Conservation (phyloP, 2,888 invertebrate species). For the Apocheima hispidaria region DNA sequence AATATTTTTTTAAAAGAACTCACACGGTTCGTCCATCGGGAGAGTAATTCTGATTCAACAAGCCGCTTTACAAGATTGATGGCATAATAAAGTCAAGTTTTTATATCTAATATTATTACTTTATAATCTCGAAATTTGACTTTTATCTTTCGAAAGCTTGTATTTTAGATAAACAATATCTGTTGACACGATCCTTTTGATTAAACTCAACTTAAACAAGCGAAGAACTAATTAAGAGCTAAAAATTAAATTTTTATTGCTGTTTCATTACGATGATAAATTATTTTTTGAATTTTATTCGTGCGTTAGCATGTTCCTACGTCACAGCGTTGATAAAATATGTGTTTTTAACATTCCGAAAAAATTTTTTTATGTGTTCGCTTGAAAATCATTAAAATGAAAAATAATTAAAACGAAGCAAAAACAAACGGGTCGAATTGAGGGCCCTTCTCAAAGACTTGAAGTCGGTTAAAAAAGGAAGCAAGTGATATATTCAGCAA, state of each 20-base stretch:
- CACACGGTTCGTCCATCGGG: slow-evolving; percentile 61
- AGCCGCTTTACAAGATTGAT: slow-evolving; percentile 79
- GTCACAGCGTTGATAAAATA: slow-evolving; percentile 53
- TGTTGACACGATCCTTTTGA: slow-evolving; percentile 75
- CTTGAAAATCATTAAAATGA: too few relatives aligned
- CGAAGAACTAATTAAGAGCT: slow-evolving; percentile 44
- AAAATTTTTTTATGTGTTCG: slow-evolving; percentile 32
- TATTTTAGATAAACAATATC: slow-evolving; percentile 76
- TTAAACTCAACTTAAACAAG: slow-evolving; percentile 63
- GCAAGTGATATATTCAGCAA: too few relatives aligned
- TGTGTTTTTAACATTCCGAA: neutral
- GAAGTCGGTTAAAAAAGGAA: too few relatives aligned
- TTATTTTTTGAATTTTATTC: slow-evolving; percentile 24
- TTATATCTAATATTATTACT: slow-evolving; percentile 78
- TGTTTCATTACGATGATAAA: slow-evolving; percentile 13
- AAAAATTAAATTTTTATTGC: slow-evolving; percentile 26
- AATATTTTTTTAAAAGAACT: slow-evolving; percentile 60
- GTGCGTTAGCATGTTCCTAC: slow-evolving; percentile 22
- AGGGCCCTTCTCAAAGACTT: too few relatives aligned
- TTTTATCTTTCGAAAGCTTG: slow-evolving; percentile 82
- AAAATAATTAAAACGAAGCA: too few relatives aligned
- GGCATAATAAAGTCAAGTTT: slow-evolving; percentile 79
- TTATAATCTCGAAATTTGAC: slow-evolving; percentile 80
- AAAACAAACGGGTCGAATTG: too few relatives aligned
- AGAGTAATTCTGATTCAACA: slow-evolving; percentile 60